A percentile compares a stretch with the other conserved stretches of the same genome.
Evolutionary conservation across 2,888 invertebrate genomes (phyloP).

Genomic region (Andrena dorsata): DNA sequence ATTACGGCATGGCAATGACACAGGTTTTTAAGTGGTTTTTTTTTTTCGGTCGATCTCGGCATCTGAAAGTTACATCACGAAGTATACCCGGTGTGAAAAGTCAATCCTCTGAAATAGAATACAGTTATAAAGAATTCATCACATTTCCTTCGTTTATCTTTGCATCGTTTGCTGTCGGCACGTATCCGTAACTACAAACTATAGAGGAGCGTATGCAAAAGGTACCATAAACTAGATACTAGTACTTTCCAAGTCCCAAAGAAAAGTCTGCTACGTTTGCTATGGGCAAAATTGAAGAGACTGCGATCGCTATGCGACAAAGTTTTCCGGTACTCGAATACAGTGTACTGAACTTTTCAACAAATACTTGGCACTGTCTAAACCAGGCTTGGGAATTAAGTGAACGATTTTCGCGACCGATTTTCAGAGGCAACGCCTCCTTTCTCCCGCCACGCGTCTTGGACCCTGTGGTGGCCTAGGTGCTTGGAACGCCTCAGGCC

Average conservation of each 20-base stretch:
- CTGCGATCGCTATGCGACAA: conserved; percentile 16
- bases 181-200: neutral
- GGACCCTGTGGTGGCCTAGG: too few relatives aligned
- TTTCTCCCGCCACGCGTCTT: too few relatives aligned
- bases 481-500: too few relatives aligned
- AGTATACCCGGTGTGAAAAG: conserved; percentile 69
- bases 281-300: neutral
- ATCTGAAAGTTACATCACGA: conserved; percentile 75
- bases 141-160: conserved; percentile 13
- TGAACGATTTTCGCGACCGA: too few relatives aligned
- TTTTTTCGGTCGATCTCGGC: conserved; percentile 62
- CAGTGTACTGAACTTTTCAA: conserved; percentile 2
- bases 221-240: neutral
- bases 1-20: conserved; percentile 71
- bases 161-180: neutral
- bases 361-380: conserved; percentile 1
- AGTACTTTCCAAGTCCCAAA: conserved; percentile 4
- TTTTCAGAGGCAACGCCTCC: too few relatives aligned
- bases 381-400: too few relatives aligned
- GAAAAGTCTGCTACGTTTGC: neutral
- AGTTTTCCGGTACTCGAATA: conserved; percentile 11
- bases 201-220: neutral
- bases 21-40: conserved; percentile 45
- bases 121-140: conserved; percentile 56
- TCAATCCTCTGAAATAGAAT: conserved; percentile 75